A percentile compares a stretch with the other conserved stretches of the same genome.
phyloP scores from a whole-genome alignment of 1,140 invertebrate species.

The Drosophila ohnishii region DNA sequence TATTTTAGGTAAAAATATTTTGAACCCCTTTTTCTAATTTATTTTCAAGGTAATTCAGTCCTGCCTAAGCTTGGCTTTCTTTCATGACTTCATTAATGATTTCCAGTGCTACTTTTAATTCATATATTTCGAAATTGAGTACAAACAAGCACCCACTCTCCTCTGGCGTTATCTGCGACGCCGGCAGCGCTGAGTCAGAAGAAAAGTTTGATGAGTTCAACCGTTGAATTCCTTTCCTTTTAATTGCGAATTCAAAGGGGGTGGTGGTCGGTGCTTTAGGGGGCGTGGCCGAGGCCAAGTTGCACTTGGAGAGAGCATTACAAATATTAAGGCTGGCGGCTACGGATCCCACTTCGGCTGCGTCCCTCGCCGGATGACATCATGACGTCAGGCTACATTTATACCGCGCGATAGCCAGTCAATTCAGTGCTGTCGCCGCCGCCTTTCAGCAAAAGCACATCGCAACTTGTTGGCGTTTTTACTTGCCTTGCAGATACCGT shows the following conservation, averaged over 20 bases:
- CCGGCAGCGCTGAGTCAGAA: constrained; percentile 27
- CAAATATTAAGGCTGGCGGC: constrained; percentile 24
- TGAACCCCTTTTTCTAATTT: background rate
- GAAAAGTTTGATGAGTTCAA: constrained; percentile 23
- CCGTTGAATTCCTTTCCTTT: constrained; percentile 23
- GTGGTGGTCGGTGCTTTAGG: background rate
- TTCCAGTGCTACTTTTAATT: background rate
- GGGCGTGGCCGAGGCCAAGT: constrained; percentile 28
- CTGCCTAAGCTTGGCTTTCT: background rate
- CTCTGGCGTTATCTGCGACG: background rate
- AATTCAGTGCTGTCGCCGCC: constrained; percentile 21
- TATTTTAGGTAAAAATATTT: background rate
- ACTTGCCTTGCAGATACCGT: constrained; percentile 29
- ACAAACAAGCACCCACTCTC: constrained; percentile 6
- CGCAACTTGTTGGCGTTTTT: constrained; percentile 34
- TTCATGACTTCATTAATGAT: background rate
- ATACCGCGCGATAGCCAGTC: constrained; percentile 34
- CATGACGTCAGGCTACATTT: constrained; percentile 44
- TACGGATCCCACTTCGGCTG: background rate
- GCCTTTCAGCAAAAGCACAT: constrained; percentile 24
- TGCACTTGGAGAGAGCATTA: constrained; percentile 39
- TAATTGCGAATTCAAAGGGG: constrained; percentile 19
- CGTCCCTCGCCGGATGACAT: constrained; percentile 44
- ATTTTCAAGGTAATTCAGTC: background rate
- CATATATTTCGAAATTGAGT: background rate